Evolutionary conservation across 2,797 vertebrate species (phyloP).

Genomic region (Enteromius afrohamiltoni): DNA sequence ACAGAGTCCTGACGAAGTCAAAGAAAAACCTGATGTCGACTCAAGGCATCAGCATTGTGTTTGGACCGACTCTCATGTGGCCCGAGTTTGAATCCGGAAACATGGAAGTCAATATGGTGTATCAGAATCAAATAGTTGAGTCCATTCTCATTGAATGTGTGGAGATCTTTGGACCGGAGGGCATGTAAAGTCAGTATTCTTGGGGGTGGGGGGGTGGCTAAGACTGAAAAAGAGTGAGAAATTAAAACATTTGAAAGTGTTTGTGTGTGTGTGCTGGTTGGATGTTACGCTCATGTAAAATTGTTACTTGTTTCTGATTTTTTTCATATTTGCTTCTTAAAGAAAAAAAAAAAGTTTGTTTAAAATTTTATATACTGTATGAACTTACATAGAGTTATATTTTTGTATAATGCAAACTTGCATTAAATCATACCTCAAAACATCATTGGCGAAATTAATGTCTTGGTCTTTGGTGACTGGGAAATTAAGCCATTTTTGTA

Average conservation of each 20-base stretch:
- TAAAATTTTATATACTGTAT: not conserved
- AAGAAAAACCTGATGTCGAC: constrained; percentile 92
- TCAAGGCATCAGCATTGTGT: constrained; percentile 93
- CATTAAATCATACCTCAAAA: constrained; percentile 26
- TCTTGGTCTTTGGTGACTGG: not conserved
- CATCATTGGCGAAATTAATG: constrained; percentile 6
- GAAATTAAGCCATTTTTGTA: constrained; percentile 23
- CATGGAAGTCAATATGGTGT: constrained; percentile 93
- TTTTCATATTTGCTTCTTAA: constrained; percentile 4
- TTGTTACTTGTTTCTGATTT: not conserved
- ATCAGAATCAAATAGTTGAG: constrained; percentile 95
- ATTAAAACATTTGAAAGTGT: not conserved
- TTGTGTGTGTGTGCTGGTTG: not conserved
- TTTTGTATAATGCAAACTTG: constrained; percentile 30
- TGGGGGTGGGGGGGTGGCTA: not conserved
- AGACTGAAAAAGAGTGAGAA: constrained; percentile 6
- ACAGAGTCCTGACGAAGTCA: constrained; percentile 86
- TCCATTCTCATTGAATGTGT: constrained; percentile 85
- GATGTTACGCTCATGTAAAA: not conserved
- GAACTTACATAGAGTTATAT: not conserved
- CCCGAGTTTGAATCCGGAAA: constrained; percentile 87
- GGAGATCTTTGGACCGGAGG: constrained; percentile 82
- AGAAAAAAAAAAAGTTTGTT: not conserved
- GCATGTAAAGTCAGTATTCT: constrained; percentile 46
- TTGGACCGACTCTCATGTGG: constrained; percentile 93